phyloP scores from a whole-genome alignment of 1,140 invertebrate genomes.

The Venturia canescens region DNA sequence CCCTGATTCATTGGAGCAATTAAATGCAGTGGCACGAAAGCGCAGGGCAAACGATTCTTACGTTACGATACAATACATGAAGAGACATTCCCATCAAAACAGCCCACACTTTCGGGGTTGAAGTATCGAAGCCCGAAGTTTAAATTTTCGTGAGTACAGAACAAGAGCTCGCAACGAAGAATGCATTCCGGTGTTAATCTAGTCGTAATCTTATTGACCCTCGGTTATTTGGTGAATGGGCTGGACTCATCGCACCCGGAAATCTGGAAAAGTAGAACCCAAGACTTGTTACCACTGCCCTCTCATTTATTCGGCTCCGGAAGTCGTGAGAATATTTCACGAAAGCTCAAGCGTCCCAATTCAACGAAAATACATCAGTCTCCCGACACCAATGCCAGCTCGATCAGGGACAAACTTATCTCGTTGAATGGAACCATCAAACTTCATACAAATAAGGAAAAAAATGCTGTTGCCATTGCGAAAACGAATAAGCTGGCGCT shows the following conservation, averaged over 20 bases:
- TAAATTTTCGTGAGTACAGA: background rate
- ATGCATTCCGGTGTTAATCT: constrained; percentile 68
- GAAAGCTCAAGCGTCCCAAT: constrained; percentile 19
- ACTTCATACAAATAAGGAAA: background rate
- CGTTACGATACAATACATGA: no score
- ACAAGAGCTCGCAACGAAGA: constrained; percentile 45
- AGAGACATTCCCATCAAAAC: background rate
- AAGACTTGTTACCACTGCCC: background rate
- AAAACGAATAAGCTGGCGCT: constrained; percentile 34
- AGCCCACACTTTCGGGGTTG: no score
- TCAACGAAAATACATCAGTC: constrained; percentile 6
- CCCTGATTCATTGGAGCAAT: background rate
- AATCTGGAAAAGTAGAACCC: background rate
- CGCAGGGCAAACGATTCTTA: background rate
- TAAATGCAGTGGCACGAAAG: background rate
- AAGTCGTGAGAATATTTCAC: constrained; percentile 6
- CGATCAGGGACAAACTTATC: background rate
- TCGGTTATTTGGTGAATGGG: constrained; percentile 54
- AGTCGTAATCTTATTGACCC: constrained; percentile 62
- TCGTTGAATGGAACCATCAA: background rate
- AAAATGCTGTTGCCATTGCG: background rate
- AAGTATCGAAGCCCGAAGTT: background rate
- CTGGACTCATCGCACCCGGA: constrained; percentile 40
- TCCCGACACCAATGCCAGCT: background rate
- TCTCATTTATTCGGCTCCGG: background rate